Percentiles rank a stretch among this genome's conserved stretches.
These are phyloP conservation scores for Pachymerium ferrugineum DNA, from an alignment of 2,888 invertebrate genomes.

Conservation along the genomic window DNA sequence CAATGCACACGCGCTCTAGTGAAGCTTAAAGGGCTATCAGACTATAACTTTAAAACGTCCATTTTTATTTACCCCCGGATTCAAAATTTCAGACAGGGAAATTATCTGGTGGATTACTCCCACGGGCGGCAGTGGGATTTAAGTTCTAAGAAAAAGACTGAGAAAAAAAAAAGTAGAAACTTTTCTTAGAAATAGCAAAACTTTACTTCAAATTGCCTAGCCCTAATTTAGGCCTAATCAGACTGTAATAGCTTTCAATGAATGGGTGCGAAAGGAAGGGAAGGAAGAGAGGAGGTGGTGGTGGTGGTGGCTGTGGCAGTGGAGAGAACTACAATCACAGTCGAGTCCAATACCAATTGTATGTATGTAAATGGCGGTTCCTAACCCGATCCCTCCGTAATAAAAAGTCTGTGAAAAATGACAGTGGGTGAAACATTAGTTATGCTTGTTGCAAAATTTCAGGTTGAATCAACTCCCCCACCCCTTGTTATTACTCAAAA, in stretches of 20 bases:
- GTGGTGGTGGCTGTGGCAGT: background rate
- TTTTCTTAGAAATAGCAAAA: conserved; percentile 20
- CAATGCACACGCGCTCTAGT: too few relatives aligned
- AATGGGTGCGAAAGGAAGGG: conserved; percentile 10
- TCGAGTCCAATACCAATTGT: conserved; percentile 20
- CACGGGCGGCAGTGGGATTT: too few relatives aligned
- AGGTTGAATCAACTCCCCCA: too few relatives aligned
- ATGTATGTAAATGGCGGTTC: conserved; percentile 13
- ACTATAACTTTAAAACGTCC: too few relatives aligned
- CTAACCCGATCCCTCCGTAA: background rate
- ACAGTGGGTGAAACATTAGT: too few relatives aligned
- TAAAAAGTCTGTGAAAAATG: too few relatives aligned
- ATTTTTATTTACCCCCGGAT: background rate
- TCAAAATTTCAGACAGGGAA: background rate
- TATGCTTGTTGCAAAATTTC: too few relatives aligned
- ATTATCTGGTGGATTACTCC: background rate
- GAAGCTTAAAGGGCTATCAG: too few relatives aligned
- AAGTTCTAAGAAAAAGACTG: background rate
- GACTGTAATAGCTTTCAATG: conserved; percentile 17
- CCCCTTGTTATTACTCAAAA: too few relatives aligned
- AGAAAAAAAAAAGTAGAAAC: background rate
- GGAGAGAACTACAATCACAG: conserved; percentile 11
- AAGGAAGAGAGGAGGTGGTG: background rate
- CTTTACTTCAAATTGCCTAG: conserved; percentile 22
- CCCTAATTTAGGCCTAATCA: conserved; percentile 24